Base-by-base conservation (phyloP, 92 coral and sea anemone species). In the Palythoa caribaeorum region DNA sequence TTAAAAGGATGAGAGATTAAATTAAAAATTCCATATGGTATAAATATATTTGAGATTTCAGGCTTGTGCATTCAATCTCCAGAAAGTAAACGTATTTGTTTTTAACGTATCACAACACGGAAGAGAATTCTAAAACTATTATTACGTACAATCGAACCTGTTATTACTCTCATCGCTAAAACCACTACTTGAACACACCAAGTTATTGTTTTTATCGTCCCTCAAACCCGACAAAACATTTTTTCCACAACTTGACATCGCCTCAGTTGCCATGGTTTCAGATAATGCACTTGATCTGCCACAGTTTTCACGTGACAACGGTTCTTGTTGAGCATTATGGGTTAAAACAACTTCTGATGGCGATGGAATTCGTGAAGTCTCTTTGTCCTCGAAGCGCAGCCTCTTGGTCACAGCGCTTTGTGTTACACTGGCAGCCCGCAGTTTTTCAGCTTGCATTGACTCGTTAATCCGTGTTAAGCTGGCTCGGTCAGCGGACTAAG, bases 401-500 rank as follows among this genome's bases (percentile, higher is more conserved):
- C 89, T 88, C 76, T 91, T 91, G 76, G 84, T 91, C 4, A 88
- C 91, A 39, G 84, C 53, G 80, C 83, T 83, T 50, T 72, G 80
- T 37, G 69, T 80, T 77, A 81, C 80, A 62, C 68, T 86, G 47
- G 76, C 76, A 1, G 84, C 60, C 16, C 85, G 75, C 13, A 80
- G 47, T 36, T 44, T 62, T 80, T 80, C 92, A 37, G 94, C 90
- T 62, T 84, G 71, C 89, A 91, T 79, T 5, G 94, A 91, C 8
- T 90, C 92, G 79, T 91, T 91, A 87, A 91, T 91, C 60, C 92
- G 86, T 11, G 94, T 84, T 65, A 91, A 84, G 37, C 94, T 91
- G n/a, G 75, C 87, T 6, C 90, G 87, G 87, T 88, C 94, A 19
- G 89, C 90, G 51, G 94, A 91, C 94, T 91, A 21, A 36, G n/a